Conservation (phyloP, 2,113 vertebrate species). For the Octodon degus region DNA sequence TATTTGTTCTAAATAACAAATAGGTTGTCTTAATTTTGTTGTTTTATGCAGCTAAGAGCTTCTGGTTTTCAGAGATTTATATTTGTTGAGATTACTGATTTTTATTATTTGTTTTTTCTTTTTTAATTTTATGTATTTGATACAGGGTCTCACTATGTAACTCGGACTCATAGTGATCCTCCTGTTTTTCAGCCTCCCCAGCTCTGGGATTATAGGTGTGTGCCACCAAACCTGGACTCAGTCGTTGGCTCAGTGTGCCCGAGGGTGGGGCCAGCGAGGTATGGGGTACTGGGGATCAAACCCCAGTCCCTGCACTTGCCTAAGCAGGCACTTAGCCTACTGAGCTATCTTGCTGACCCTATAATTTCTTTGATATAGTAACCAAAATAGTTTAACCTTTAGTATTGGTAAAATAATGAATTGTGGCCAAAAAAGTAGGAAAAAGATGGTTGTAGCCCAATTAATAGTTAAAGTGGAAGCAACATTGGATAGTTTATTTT, state of each 20-base stretch:
- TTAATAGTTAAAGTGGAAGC: background rate
- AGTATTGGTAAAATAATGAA: slow-evolving; percentile 23
- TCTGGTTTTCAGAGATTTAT: slow-evolving; percentile 1
- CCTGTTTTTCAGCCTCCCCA: too few relatives aligned
- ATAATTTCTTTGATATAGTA: background rate
- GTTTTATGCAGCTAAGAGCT: background rate
- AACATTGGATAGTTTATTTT: slow-evolving; percentile 1
- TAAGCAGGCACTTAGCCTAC: too few relatives aligned
- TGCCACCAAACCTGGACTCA: too few relatives aligned
- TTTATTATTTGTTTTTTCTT: background rate
- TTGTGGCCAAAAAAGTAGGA: background rate
- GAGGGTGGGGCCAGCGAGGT: too few relatives aligned
- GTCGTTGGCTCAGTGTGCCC: too few relatives aligned
- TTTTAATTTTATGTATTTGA: too few relatives aligned
- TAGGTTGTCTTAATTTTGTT: background rate
- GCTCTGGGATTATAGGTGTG: too few relatives aligned
- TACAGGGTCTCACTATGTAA: too few relatives aligned
- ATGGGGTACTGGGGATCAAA: too few relatives aligned
- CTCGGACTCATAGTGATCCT: too few relatives aligned
- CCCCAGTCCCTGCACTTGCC: too few relatives aligned
- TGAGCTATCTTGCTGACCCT: too few relatives aligned
- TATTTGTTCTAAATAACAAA: background rate
- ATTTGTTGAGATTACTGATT: slow-evolving; percentile 10
- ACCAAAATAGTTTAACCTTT: background rate
- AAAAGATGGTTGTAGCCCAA: background rate